Evolutionary conservation across 2,888 invertebrate species (phyloP), one percentile per base, ranked within the genome.

Genomic region (Drosophila pegasa): DNA sequence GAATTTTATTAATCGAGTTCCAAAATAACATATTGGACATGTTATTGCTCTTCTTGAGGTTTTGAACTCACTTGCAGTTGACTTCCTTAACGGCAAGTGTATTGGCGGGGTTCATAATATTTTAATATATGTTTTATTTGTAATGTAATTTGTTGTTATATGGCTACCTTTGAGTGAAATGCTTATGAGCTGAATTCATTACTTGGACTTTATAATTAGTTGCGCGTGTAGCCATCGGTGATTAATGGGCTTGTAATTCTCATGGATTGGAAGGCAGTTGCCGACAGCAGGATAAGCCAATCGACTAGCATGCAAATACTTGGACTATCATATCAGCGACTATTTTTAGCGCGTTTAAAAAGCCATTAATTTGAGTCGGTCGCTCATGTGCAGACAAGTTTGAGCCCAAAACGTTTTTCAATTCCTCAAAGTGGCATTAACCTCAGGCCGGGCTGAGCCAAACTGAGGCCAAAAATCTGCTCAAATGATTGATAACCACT

Each of bases 401-500:
- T 27, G 37, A 57, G 66, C 74, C 58, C 77, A 86, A 80, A 63
- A 71, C 31, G 56, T 31, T 45, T 45, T 86, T 85, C 63, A 89
- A 85, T 89, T 82, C 89, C 88, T 85, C 86, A 85, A 85, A 85
- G 83, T 89, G 88, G 77, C 85, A 85, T 87, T 85, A 85, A 85
- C 85, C 85, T 78, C 71, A 50, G 64, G 55, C 56, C 74, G 51
- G 67, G 69, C 78, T 80, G 51, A 55, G 60, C 60, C 48, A 43
- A 45, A 66, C 68, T 84, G 85, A 78, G 87, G 84, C 84, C 83
- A 83, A 83, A 58, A 58, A 81, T 75, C 43, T 71, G 57, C 40
- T 37, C 61, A 54, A 66, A 69, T 83, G 83, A 83, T 83, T 83
- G 88, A 83, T 83, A 83, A 87, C 88, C 52, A 59, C 68, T 59